Base-by-base conservation (phyloP, 2,113 vertebrate species). In the Sminthopsis crassicaudata region DNA sequence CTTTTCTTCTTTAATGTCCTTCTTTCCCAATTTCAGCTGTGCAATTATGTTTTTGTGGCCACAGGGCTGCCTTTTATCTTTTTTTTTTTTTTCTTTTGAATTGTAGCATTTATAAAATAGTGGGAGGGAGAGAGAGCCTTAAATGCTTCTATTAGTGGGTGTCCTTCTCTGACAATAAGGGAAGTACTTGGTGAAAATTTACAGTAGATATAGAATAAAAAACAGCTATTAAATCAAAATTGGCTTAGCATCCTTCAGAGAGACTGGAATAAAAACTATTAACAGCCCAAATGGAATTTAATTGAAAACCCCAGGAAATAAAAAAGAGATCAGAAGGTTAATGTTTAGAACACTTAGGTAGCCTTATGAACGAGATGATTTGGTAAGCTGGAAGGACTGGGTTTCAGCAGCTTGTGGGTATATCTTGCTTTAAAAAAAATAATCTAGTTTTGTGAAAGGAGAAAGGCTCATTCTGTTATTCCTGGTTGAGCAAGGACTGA, bases 221-320 rank as follows among this genome's bases (percentile, higher is more conserved):
- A 96, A 96, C 51, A 95, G 89, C 36, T 27, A 76, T 95, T 93
- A 55, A 88, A 89, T 97, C 48, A 90, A 94, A 95, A 90, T n/a
- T 53, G 91, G 96, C 67, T 96, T 76, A 53, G 46, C 92, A n/a
- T 5, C 67, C 24, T 91, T 97, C 91, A 94, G 52, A 96, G 55
- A 90, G 10, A 91, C 42, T 92, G 36, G 90, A 96, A 92, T 54
- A 92, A 97, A 97, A 93, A 60, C 50, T 94, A 51, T 55, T 94
- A 92, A 94, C 7, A 60, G 67, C 46, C 53, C 53, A 95, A 57
- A 42, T 14, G 23, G 11, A 95, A 94, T 95, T 84, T 92, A 91
- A 93, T 25, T 50, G 9, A 92, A 53, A 90, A 55, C 10, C 46
- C 22, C 55, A 30, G 91, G 53, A 91, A 90, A 94, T 89, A 46